Evolutionary conservation across 53 echinoderm and acorn worm genomes (phyloP).

Genomic region (Echinometra lucunter): DNA sequence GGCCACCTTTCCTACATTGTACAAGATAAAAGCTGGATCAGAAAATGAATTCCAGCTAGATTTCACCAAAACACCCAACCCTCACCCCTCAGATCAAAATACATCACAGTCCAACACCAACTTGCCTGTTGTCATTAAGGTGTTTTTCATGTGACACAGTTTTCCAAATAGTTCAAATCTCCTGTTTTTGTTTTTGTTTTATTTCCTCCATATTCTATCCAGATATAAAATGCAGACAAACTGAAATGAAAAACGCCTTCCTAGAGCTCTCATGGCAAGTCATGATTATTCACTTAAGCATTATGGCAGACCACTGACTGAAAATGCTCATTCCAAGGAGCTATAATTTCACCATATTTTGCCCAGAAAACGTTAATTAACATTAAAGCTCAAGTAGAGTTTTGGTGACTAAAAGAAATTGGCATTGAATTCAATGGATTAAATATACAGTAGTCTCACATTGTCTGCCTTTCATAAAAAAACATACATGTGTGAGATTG

Average conservation of each 20-base stretch:
- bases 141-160: not conserved
- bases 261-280: not conserved
- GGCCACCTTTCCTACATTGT: too few species aligned
- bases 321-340: not conserved
- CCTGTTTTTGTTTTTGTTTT: slow-evolving; percentile 4
- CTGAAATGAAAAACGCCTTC: not conserved
- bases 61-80: too few species aligned
- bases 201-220: not conserved
- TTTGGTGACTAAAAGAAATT: too few species aligned
- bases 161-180: not conserved
- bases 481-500: too few species aligned
- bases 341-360: too few species aligned
- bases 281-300: not conserved
- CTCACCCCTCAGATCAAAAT: not conserved
- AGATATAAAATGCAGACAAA: not conserved
- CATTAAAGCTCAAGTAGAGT: too few species aligned
- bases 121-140: not conserved
- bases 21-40: too few species aligned
- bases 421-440: too few species aligned
- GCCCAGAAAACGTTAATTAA: too few species aligned
- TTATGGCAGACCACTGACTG: not conserved
- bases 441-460: too few species aligned
- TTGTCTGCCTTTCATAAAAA: too few species aligned
- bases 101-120: not conserved
- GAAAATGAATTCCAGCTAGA: too few species aligned